Evolutionary conservation across 2,113 vertebrate genomes (phyloP).

Genomic region (Sylvilagus bachmani): DNA sequence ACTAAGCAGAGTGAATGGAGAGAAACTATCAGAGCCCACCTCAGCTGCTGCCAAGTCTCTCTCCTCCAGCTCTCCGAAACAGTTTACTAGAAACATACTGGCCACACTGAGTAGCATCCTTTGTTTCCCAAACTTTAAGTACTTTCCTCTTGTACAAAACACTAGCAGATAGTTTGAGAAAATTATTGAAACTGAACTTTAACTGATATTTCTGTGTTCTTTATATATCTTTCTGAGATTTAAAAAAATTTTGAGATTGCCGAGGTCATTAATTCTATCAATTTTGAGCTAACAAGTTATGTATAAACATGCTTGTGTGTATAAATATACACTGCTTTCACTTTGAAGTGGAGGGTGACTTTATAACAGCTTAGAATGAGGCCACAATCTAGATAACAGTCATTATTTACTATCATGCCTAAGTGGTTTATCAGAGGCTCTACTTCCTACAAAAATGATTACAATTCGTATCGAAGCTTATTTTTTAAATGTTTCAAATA

Average conservation of each 20-base stretch:
- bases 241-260: background rate
- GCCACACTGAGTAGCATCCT: background rate
- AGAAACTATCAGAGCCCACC: background rate
- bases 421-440: background rate
- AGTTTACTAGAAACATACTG: background rate
- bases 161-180: background rate
- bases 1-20: background rate
- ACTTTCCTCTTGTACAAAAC: background rate
- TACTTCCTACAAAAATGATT: background rate
- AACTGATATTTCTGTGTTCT: background rate
- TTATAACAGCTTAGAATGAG: background rate
- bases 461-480: background rate
- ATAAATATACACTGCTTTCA: background rate
- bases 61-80: background rate
- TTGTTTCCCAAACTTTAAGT: background rate
- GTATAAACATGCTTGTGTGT: background rate
- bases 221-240: background rate
- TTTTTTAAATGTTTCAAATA: background rate
- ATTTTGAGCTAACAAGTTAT: background rate
- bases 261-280: background rate
- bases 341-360: background rate
- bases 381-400: background rate
- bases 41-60: background rate
- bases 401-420: background rate
- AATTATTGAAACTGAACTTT: background rate